Evolutionary conservation across 2,113 vertebrate species (phyloP), one percentile per base, ranked within the genome.

Genomic region (Saccopteryx bilineata): DNA sequence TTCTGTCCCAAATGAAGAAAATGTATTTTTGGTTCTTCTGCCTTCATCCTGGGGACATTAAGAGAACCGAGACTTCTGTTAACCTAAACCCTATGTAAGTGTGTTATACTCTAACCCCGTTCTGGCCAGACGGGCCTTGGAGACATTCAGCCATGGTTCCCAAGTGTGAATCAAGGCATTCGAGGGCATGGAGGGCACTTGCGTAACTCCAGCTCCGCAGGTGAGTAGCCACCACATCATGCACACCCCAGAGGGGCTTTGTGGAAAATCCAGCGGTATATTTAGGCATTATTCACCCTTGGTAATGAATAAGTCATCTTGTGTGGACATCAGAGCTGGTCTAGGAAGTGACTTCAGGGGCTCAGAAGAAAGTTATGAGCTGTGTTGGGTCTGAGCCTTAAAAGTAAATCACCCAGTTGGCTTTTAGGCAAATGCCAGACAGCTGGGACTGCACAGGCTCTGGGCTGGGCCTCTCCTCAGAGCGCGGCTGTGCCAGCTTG

Each of bases 221-320:
- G 90, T 9, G 28, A 89, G 87, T 15, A 33, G 23, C 1, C 24
- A 19, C 56, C 24, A 8, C 0, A 19, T 50, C 72, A 23, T 13
- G 39, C 26, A 14, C 13, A n/a, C 24, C 33, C 48, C 13, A 1
- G 56, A 12, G 1, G 58, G 69, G 50, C 31, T 83, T 17, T 39
- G 74, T 23, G 93, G 85, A 23, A 82, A 79, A 28, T 31, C 23
- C 26, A 2, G 75, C 0, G 31, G 15, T 50, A 69, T 0, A 3
- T 31, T 39, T 15, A 75, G 24, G 84, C 28, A 21, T 93, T 91
- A 93, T 80, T 97, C 96, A 94, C 83, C 9, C 58, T 94, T 83
- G 83, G 90, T 89, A 90, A 96, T 15, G 88, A 75, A 3, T 5
- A 90, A 87, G 92, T 96, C 96, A 96, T 94, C 69, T 26, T 2